Percentiles rank a stretch among this genome's conserved stretches.
Evolutionary conservation across 1,140 invertebrate genomes (phyloP).

Genomic region (Trichonephila clavata): DNA sequence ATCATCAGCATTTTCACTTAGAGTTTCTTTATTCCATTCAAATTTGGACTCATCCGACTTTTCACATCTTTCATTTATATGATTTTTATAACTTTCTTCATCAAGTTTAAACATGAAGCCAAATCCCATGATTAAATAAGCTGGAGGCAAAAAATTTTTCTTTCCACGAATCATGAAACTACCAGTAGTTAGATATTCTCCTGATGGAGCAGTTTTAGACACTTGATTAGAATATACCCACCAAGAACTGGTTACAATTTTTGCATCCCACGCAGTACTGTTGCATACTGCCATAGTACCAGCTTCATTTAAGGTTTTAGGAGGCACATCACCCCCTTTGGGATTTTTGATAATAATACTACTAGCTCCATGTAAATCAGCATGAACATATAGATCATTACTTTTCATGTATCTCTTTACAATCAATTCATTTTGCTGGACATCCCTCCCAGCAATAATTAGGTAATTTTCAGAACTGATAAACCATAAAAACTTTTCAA

Average conservation of each 20-base stretch:
- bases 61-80: conserved; percentile 80
- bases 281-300: conserved; percentile 98
- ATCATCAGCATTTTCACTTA: conserved; percentile 69
- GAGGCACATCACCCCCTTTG: conserved; percentile 86
- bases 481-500: conserved; percentile 99
- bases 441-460: conserved; percentile 97
- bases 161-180: conserved; percentile 99
- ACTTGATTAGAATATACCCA: conserved; percentile 95
- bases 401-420: conserved; percentile 95
- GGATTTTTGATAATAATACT: conserved; percentile 97
- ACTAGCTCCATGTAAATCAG: conserved; percentile 97
- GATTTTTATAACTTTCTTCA: conserved; percentile 82
- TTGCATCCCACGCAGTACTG: conserved; percentile 98
- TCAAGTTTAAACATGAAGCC: conserved; percentile 94
- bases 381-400: conserved; percentile 91
- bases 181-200: conserved; percentile 96
- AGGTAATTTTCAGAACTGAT: conserved; percentile 99
- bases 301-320: conserved; percentile 97
- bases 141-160: conserved; percentile 97
- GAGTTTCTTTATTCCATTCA: conserved; percentile 53
- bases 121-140: conserved; percentile 95
- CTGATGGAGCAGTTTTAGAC: conserved; percentile 98
- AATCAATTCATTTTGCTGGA: conserved; percentile 98
- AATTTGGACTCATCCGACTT: conserved; percentile 73
- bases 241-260: conserved; percentile 96